Evolutionary conservation across 2,888 invertebrate species (phyloP), one percentile per base, ranked within the genome.

Genomic region (Oxycera nigricornis): DNA sequence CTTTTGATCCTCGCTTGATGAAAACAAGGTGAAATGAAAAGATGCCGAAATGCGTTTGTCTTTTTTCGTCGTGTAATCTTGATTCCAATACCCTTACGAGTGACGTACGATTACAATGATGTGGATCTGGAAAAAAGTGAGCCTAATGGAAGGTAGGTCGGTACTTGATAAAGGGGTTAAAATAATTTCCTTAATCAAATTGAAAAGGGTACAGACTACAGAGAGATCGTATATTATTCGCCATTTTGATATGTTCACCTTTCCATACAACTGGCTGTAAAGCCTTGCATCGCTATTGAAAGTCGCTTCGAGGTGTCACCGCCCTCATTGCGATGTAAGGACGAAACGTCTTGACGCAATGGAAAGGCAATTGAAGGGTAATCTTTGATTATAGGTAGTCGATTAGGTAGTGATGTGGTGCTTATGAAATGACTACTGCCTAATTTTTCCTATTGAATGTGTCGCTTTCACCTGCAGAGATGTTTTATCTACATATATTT

Each of bases 1-100:
- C 52, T 52, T 70, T 70, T 70, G 70, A 70, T 70, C 70, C 55
- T 70, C 52, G 9, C 28, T n/a, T n/a, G 28, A 20, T 17, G 20
- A 20, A 61, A 31, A 46, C 50, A 28, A 68, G 68, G 68, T 68
- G 68, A 68, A 68, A 41, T 20, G 35, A 41, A 28, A 46, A 28
- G 50, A 68, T 50, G 68, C 68, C 68, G 50, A 30, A 20, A 9
- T 26, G 30, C 61, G 14, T 28, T 55, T 55, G 22, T 30, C 55
- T 55, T 55, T 39, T 0, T 24, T 55, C 24, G 11, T 55, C 55
- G 20, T 22, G 22, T 24, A 55, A 55, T 55, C 55, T 55, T 55
- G 24, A 55, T 55, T 55, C 55, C 20, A n/a, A n/a, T 7, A n/a
- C 11, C 2, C 46, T 22, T 24, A 30, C 59, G 22, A 31, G 20